Percentiles rank a stretch among this genome's conserved stretches.
Conservation (phyloP, 2,888 invertebrate species). For the Campaea margaritaria region DNA sequence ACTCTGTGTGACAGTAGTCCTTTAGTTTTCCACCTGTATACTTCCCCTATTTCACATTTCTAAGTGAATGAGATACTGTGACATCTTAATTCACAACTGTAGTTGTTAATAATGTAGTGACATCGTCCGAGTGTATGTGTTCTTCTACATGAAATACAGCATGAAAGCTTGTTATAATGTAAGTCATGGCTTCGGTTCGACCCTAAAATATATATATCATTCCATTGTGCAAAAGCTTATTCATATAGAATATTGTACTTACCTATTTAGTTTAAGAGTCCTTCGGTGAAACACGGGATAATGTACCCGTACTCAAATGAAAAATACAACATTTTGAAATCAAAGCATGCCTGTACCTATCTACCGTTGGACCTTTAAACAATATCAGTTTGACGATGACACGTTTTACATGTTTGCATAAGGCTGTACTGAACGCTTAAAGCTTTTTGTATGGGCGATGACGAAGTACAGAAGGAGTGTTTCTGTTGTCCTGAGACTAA, state of each 20-base stretch:
- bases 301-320: neutral
- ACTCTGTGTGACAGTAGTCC: conserved; percentile 49
- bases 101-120: conserved; percentile 50
- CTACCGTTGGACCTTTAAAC: conserved; percentile 28
- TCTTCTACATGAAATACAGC: conserved; percentile 53
- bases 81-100: conserved; percentile 70
- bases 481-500: conserved; percentile 73
- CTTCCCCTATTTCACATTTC: conserved; percentile 44
- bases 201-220: conserved; percentile 10
- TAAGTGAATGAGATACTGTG: conserved; percentile 66
- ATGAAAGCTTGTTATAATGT: conserved; percentile 39
- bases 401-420: conserved; percentile 14
- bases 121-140: conserved; percentile 73
- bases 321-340: neutral
- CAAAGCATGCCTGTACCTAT: too few species aligned
- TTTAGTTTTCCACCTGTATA: conserved; percentile 49
- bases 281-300: conserved; percentile 3
- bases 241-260: neutral
- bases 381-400: conserved; percentile 12
- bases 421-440: conserved; percentile 48
- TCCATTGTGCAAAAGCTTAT: conserved; percentile 18
- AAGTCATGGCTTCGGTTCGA: conserved; percentile 19
- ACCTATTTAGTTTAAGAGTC: conserved; percentile 19
- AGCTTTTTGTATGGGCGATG: conserved; percentile 67
- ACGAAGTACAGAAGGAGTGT: conserved; percentile 65